A percentile compares a stretch with the other conserved stretches of the same genome.
phyloP scores from a whole-genome alignment of 2,888 invertebrate species.

The Alcis repandata region DNA sequence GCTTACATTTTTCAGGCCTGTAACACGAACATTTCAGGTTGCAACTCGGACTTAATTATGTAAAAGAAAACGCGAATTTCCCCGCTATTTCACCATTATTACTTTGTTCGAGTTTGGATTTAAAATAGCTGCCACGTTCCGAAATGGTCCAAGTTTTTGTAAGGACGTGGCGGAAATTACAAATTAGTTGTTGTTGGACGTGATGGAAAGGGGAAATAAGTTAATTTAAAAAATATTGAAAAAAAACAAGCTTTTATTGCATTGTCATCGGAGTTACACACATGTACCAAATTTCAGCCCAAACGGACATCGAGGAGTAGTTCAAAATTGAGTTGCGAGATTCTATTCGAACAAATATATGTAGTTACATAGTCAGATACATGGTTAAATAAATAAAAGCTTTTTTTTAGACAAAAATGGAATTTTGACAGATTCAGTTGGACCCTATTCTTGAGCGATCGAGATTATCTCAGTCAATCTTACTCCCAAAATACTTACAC shows the following conservation, averaged over 20 bases:
- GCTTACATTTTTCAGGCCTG: constrained; percentile 8
- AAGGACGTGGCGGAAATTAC: neutral
- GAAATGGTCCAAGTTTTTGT: constrained; percentile 19
- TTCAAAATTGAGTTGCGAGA: too few relatives aligned
- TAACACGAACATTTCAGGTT: constrained; percentile 19
- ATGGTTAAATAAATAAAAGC: too few relatives aligned
- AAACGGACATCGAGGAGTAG: too few relatives aligned
- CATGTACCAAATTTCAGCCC: too few relatives aligned
- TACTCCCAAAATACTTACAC: too few relatives aligned
- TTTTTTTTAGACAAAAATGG: too few relatives aligned
- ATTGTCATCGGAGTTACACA: too few relatives aligned
- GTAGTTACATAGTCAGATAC: too few relatives aligned
- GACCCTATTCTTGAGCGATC: too few relatives aligned
- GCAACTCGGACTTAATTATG: constrained; percentile 21
- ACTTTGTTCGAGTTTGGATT: constrained; percentile 18
- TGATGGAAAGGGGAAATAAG: neutral
- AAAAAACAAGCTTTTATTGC: too few relatives aligned
- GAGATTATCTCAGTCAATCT: too few relatives aligned
- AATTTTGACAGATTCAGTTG: neutral
- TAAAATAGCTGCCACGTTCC: constrained; percentile 5
- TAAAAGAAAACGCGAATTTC: constrained; percentile 18
- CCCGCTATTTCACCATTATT: constrained; percentile 14
- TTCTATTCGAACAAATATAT: too few relatives aligned
- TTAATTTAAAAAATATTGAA: neutral
- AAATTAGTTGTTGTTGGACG: constrained; percentile 1